phyloP scores from a whole-genome alignment of 2,797 vertebrate genomes.

The Chelmon rostratus region DNA sequence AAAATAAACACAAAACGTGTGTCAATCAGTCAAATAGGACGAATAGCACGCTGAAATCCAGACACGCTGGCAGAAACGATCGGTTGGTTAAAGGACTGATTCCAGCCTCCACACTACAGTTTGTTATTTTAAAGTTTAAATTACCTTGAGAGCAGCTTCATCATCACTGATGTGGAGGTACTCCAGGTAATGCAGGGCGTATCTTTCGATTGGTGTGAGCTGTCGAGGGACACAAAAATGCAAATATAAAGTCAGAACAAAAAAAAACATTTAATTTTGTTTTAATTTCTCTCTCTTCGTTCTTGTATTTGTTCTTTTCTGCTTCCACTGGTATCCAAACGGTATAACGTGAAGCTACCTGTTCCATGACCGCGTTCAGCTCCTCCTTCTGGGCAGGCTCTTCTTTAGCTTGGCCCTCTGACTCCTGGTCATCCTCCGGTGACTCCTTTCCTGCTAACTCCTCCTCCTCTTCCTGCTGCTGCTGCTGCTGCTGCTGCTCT shows the following conservation, averaged over 20 bases:
- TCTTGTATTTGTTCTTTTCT: not conserved
- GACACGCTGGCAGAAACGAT: not conserved
- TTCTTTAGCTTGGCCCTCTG: conserved; percentile 67
- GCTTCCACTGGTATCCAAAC: not conserved
- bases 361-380: conserved; percentile 91
- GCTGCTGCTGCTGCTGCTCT: conserved; percentile 38
- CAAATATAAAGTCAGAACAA: not conserved
- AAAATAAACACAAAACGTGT: conserved; percentile 19
- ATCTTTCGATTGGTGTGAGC: conserved; percentile 96
- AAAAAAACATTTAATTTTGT: not conserved
- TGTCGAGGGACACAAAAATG: conserved; percentile 63
- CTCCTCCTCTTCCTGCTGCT: conserved; percentile 53
- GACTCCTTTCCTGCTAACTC: conserved; percentile 39
- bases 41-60: not conserved
- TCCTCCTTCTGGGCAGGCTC: conserved; percentile 89
- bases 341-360: conserved; percentile 80
- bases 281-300: not conserved
- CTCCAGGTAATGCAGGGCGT: conserved; percentile 94
- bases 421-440: conserved; percentile 69
- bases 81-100: not conserved
- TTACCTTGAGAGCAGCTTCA: conserved; percentile 88
- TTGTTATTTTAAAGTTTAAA: not conserved
- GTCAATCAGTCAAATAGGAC: not conserved
- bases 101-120: not conserved
- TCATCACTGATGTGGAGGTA: conserved; percentile 89